These are phyloP conservation scores for Poeciliopsis paucimaculata DNA, from an alignment of 2,797 vertebrate genomes.

Conservation along the genomic window DNA sequence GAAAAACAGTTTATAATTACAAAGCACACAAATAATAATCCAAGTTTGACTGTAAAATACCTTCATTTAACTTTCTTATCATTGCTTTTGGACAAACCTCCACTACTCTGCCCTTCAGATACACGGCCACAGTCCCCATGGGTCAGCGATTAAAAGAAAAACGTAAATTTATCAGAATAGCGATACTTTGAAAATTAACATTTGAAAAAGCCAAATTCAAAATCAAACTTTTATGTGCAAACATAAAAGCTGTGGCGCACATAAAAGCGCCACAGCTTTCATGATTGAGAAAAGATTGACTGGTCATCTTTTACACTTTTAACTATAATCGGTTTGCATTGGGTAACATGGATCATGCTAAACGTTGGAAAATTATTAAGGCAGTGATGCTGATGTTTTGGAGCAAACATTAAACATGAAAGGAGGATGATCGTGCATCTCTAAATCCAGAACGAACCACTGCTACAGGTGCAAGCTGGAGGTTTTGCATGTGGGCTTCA, in stretches of 20 bases:
- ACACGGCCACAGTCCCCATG: not conserved
- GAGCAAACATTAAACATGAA: not conserved
- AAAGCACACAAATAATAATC: not conserved
- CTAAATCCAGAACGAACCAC: not conserved
- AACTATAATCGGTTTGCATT: not conserved
- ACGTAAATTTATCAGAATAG: not conserved
- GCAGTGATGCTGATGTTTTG: not conserved
- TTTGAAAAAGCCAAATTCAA: not conserved
- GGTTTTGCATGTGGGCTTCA: constrained; percentile 6
- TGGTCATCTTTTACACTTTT: not conserved
- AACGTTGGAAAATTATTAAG: not conserved
- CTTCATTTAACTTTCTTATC: not conserved
- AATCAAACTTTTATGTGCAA: not conserved
- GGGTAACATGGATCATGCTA: not conserved
- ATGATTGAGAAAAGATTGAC: not conserved
- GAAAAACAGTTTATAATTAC: not conserved
- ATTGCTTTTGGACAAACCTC: not conserved
- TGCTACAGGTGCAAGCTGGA: not conserved
- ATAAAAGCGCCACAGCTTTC: not conserved
- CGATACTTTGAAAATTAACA: not conserved
- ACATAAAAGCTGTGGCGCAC: no score
- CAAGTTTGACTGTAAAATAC: not conserved
- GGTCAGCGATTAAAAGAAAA: not conserved
- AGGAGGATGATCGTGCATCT: not conserved
- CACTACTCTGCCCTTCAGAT: not conserved